Evolutionary conservation across 2,888 invertebrate species (phyloP).

Genomic region (Thyatira batis): DNA sequence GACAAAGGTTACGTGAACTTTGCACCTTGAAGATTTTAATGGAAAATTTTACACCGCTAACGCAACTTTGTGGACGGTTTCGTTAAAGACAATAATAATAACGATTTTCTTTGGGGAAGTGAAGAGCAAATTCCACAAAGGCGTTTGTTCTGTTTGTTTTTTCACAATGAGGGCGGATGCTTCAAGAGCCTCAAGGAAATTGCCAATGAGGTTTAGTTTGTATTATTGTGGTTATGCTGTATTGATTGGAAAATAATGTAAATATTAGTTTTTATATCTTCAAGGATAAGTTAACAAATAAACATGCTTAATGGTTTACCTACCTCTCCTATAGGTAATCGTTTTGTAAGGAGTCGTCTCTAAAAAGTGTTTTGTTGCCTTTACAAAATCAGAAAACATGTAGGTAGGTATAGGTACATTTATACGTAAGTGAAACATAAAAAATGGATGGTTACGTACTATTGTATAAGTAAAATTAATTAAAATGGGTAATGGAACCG

Average conservation of each 20-base stretch:
- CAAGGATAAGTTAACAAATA: no score
- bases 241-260: neutral
- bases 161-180: conserved; percentile 30
- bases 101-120: conserved; percentile 35
- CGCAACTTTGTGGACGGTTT: conserved; percentile 15
- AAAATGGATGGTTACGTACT: no score
- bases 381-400: no score
- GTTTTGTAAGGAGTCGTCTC: no score
- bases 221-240: conserved; percentile 10
- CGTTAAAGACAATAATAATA: conserved; percentile 33
- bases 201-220: conserved; percentile 40
- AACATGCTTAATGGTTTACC: no score
- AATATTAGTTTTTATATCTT: neutral
- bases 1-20: conserved; percentile 21
- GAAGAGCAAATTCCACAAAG: conserved; percentile 40
- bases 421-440: no score
- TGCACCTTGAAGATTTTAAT: conserved; percentile 30
- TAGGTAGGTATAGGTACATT: no score
- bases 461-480: neutral
- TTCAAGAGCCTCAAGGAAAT: conserved; percentile 38
- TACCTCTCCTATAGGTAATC: no score
- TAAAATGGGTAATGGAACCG: neutral
- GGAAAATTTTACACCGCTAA: conserved; percentile 19
- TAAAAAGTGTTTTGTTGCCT: no score
- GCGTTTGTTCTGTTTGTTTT: conserved; percentile 38